Conservation (phyloP, 1,140 invertebrate species). For the Drosophila punjabiensis region DNA sequence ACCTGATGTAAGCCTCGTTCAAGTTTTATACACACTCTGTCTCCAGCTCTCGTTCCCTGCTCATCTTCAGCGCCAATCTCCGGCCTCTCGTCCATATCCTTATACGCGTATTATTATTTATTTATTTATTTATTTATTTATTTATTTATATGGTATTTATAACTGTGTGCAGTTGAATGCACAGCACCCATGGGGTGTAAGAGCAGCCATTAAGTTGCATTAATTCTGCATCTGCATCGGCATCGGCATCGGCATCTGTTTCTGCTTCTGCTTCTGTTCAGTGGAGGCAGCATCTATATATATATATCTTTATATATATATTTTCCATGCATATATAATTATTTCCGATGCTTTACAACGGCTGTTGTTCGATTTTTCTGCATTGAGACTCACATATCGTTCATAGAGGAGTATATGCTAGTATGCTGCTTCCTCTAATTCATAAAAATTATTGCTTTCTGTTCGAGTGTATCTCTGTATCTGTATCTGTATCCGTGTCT, state of each 20-base stretch:
- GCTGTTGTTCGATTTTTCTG: constrained; percentile 25
- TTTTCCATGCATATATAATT: constrained; percentile 38
- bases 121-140: constrained; percentile 25
- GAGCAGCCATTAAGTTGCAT: constrained; percentile 68
- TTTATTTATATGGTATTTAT: constrained; percentile 49
- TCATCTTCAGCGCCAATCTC: constrained; percentile 20
- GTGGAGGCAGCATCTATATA: constrained; percentile 27
- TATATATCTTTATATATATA: constrained; percentile 1
- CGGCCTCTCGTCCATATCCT: constrained; percentile 39
- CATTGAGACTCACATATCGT: constrained; percentile 41
- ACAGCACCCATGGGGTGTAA: constrained; percentile 80
- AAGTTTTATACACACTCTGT: constrained; percentile 58
- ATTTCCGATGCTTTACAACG: constrained; percentile 61
- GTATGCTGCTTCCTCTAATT: constrained; percentile 38
- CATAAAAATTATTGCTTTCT: constrained; percentile 81
- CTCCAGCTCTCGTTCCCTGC: constrained; percentile 28
- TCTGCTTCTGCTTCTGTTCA: constrained; percentile 24
- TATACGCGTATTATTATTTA: constrained; percentile 23
- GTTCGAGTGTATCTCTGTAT: constrained; percentile 44
- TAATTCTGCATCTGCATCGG: constrained; percentile 35
- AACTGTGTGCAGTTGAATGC: constrained; percentile 64
- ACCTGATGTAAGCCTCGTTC: constrained; percentile 37
- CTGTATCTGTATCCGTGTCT: constrained; percentile 4
- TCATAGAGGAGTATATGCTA: constrained; percentile 52
- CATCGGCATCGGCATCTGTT: constrained; percentile 21